Conservation (phyloP, 2,113 vertebrate species). For the Apistogramma diplotaenia region DNA sequence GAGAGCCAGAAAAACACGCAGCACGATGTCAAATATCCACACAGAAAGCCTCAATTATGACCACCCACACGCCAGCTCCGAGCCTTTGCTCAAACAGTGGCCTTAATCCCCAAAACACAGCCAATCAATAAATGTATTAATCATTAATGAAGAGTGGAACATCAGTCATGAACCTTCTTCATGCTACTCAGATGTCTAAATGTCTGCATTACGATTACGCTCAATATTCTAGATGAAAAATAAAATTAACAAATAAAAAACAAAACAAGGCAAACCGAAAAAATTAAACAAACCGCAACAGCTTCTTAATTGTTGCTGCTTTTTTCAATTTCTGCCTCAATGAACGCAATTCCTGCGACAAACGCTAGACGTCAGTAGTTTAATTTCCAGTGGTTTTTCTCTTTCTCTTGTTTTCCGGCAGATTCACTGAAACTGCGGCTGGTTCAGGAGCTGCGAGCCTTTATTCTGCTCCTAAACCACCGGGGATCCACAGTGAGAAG, state of each 20-base stretch:
- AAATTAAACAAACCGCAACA: too few species aligned
- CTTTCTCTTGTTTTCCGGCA: slow-evolving; percentile 19
- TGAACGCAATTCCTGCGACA: slow-evolving; percentile 1
- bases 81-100: slow-evolving; percentile 55
- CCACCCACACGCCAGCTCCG: slow-evolving; percentile 19
- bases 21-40: neutral
- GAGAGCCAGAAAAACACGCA: neutral
- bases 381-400: neutral
- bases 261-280: too few species aligned
- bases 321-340: neutral
- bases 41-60: neutral
- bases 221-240: neutral
- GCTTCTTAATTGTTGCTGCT: too few species aligned
- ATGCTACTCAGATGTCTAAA: neutral
- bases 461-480: neutral
- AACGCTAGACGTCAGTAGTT: slow-evolving; percentile 57
- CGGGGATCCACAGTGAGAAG: neutral
- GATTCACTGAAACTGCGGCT: slow-evolving; percentile 18
- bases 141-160: slow-evolving; percentile 61
- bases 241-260: too few species aligned
- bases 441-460: neutral
- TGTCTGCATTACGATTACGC: neutral
- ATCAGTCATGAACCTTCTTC: neutral
- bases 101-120: slow-evolving; percentile 46
- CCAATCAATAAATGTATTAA: slow-evolving; percentile 68